Conservation (phyloP, 2,113 vertebrate genomes). For the Tichodroma muraria region DNA sequence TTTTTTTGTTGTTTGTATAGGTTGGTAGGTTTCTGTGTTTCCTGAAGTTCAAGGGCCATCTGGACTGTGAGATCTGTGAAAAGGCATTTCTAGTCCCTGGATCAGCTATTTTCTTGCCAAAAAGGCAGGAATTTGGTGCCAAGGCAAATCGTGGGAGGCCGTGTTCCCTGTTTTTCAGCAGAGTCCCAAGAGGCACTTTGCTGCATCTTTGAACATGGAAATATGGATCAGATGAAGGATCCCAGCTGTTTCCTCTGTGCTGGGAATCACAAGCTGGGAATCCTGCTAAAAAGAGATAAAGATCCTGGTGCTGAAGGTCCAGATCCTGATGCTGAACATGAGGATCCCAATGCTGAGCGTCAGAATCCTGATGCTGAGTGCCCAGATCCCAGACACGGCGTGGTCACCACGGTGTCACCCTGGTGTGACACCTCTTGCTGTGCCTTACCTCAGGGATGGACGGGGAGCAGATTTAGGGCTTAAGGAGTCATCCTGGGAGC, state of each 20-base stretch:
- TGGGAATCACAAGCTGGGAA: not conserved
- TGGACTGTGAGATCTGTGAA: not conserved
- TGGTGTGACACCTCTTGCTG: not conserved
- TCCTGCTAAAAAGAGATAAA: not conserved
- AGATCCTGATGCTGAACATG: rapidly evolving
- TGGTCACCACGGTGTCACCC: rapidly evolving
- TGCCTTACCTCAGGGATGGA: not conserved
- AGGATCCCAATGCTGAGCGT: not conserved
- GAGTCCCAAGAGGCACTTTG: not conserved
- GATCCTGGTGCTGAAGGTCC: rapidly evolving
- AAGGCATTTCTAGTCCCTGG: not conserved
- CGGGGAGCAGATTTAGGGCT: constrained; percentile 10
- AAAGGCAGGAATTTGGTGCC: not conserved
- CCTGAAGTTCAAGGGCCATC: not conserved
- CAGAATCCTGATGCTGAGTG: rapidly evolving
- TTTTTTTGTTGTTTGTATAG: not conserved
- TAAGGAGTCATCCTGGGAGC: not conserved
- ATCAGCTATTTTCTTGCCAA: not conserved
- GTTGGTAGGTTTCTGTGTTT: not conserved
- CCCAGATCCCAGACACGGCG: rapidly evolving
- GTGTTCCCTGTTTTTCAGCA: rapidly evolving
- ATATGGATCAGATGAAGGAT: not conserved
- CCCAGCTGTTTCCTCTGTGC: not conserved
- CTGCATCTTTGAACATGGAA: not conserved
- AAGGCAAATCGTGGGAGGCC: not conserved